Conservation (phyloP, 1,140 invertebrate species). For the Drosophila nebulosa region DNA sequence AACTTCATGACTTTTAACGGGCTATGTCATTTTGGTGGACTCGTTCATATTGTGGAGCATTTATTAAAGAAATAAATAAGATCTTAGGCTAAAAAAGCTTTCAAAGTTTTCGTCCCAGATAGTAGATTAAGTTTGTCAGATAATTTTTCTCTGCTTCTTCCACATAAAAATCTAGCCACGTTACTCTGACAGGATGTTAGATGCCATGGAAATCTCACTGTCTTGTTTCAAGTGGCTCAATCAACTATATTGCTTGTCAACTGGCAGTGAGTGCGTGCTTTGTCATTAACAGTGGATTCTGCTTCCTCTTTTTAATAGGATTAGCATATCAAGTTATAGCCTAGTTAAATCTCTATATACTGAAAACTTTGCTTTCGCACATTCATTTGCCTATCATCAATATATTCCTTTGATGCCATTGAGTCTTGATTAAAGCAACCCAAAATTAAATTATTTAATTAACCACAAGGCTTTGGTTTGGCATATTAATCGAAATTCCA, state of each 20-base stretch:
- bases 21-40: background rate
- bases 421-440: background rate
- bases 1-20: background rate
- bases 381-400: too few species aligned
- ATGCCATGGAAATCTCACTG: background rate
- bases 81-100: background rate
- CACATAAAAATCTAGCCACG: background rate
- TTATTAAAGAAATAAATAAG: background rate
- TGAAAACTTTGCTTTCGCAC: background rate
- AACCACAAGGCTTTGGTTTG: conserved; percentile 34
- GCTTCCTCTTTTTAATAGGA: conserved; percentile 9
- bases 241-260: conserved; percentile 42
- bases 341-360: background rate
- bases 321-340: background rate
- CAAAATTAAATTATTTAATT: conserved; percentile 26
- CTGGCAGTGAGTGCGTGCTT: conserved; percentile 41
- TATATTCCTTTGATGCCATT: too few species aligned
- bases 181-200: background rate
- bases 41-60: background rate
- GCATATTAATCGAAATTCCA: conserved; percentile 62
- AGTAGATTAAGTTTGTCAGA: background rate
- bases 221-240: conserved; percentile 18
- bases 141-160: background rate
- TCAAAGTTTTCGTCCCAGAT: background rate
- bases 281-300: conserved; percentile 3